These are phyloP conservation scores for Sialis lutaria DNA, from an alignment of 2,888 invertebrate genomes.

Conservation along the genomic window DNA sequence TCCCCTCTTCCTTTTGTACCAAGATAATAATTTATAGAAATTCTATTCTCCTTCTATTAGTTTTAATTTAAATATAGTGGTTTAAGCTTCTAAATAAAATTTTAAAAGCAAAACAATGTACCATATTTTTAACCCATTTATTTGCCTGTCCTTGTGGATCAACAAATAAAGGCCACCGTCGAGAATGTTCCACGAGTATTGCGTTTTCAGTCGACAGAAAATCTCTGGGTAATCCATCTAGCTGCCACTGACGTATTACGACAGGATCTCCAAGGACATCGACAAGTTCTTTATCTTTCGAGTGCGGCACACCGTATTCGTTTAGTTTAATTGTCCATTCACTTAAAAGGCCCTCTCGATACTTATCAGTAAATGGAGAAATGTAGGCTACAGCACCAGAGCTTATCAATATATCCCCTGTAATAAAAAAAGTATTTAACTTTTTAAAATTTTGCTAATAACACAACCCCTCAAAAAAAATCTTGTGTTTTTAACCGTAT, in stretches of 20 bases:
- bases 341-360: slow-evolving; percentile 34
- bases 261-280: slow-evolving; percentile 58
- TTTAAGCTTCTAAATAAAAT: too few species aligned
- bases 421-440: not conserved
- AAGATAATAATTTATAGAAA: too few species aligned
- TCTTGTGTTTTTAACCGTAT: too few species aligned
- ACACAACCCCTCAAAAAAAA: too few species aligned
- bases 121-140: slow-evolving; percentile 82
- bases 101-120: slow-evolving; percentile 20
- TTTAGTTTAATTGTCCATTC: slow-evolving; percentile 37
- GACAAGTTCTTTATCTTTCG: slow-evolving; percentile 45
- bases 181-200: slow-evolving; percentile 64
- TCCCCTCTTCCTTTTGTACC: too few species aligned
- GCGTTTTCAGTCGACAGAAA: slow-evolving; percentile 77
- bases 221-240: slow-evolving; percentile 73
- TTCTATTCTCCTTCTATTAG: too few species aligned
- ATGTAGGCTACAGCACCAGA: slow-evolving; percentile 62
- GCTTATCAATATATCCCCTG: slow-evolving; percentile 52
- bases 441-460: too few species aligned
- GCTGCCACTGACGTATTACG: slow-evolving; percentile 62
- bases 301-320: slow-evolving; percentile 42
- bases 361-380: slow-evolving; percentile 57
- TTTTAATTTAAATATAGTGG: too few species aligned
- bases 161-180: slow-evolving; percentile 78
- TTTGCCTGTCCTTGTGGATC: slow-evolving; percentile 89